A percentile compares a stretch with the other conserved stretches of the same genome.
These are phyloP conservation scores for Gulo gulo DNA, from an alignment of 2,113 vertebrate genomes.

Conservation along the genomic window DNA sequence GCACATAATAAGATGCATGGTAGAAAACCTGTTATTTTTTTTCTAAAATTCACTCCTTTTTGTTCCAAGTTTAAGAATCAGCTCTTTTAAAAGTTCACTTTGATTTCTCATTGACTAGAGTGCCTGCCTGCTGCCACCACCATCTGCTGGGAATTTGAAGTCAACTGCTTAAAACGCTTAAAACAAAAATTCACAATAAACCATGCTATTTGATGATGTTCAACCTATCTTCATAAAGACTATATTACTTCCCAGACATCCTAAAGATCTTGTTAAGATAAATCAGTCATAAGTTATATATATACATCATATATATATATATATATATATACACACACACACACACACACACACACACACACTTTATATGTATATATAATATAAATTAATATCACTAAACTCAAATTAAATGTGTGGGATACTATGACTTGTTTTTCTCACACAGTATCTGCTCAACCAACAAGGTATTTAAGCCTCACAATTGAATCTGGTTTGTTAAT, in stretches of 20 bases:
- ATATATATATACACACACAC: too few species aligned
- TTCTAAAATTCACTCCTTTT: conserved; percentile 4
- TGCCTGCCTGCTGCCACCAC: neutral
- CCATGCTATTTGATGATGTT: neutral
- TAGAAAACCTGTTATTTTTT: neutral
- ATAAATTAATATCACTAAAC: rapidly evolving
- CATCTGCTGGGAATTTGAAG: conserved; percentile 15
- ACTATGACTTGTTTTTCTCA: neutral
- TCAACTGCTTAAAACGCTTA: neutral
- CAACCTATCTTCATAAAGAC: neutral
- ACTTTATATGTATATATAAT: too few species aligned
- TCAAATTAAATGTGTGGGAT: neutral
- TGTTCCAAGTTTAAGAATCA: conserved; percentile 31
- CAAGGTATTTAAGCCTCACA: conserved; percentile 16
- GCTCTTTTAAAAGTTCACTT: conserved; percentile 46
- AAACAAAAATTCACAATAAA: neutral
- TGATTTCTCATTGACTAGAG: conserved; percentile 33
- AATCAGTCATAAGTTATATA: neutral
- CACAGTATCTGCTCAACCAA: neutral
- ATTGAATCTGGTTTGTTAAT: neutral
- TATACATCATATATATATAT: too few species aligned
- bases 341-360: rapidly evolving
- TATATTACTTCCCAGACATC: neutral
- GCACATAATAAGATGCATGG: neutral
- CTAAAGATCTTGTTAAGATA: neutral